A percentile compares a stretch with the other conserved stretches of the same genome.
Evolutionary conservation across 2,113 vertebrate species (phyloP).

Genomic region (Nansenia antarctica): DNA sequence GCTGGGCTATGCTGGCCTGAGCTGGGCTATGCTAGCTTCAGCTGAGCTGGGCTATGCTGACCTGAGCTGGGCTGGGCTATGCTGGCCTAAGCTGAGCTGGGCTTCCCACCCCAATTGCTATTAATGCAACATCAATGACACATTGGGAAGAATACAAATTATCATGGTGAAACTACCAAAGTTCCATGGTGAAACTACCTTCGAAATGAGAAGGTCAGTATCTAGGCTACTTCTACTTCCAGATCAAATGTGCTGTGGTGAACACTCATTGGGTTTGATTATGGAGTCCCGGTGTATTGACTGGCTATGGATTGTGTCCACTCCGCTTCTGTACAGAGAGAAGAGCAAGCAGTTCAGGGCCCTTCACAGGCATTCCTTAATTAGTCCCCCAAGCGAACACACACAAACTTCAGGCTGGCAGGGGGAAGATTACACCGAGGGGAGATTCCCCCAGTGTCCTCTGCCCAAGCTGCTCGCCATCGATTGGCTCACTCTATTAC

Average conservation of each 20-base stretch:
- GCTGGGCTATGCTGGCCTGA: not conserved
- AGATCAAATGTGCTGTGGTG: not conserved
- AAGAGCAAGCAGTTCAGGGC: conserved; percentile 50
- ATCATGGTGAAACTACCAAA: not conserved
- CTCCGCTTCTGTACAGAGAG: conserved; percentile 53
- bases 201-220: not conserved
- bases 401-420: conserved; percentile 48
- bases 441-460: conserved; percentile 45
- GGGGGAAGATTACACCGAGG: conserved; percentile 52
- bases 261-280: conserved; percentile 36
- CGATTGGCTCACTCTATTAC: conserved; percentile 66
- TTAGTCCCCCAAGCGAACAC: conserved; percentile 63
- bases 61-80: not conserved
- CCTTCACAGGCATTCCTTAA: conserved; percentile 50
- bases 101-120: not conserved
- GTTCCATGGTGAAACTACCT: not conserved
- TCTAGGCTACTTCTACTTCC: not conserved
- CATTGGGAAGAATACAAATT: not conserved
- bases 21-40: not conserved
- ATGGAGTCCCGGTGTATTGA: conserved; percentile 44
- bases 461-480: conserved; percentile 43
- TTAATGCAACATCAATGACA: not conserved
- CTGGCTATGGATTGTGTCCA: conserved; percentile 53
- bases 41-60: not conserved
- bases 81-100: not conserved